Percentiles rank a stretch among this genome's conserved stretches.
phyloP scores from a whole-genome alignment of 2,797 vertebrate genomes.

The Psittacula derbiana region DNA sequence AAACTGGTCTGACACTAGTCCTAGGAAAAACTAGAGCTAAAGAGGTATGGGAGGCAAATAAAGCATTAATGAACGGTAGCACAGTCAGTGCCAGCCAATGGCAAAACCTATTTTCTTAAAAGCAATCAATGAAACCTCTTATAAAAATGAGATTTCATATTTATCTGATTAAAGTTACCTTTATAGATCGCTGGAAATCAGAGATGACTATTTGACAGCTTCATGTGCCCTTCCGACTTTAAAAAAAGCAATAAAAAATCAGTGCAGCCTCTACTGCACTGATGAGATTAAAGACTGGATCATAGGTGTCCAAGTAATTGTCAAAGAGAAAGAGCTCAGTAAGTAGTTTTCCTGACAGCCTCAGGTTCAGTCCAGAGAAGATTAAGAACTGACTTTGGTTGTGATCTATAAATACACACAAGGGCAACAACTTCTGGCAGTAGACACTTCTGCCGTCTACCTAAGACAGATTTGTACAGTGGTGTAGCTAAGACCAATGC shows the following conservation, averaged over 20 bases:
- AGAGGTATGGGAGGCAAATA: neutral
- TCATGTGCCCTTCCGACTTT: neutral
- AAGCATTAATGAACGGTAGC: conserved; percentile 1
- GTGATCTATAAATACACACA: conserved; percentile 1
- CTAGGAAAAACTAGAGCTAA: neutral
- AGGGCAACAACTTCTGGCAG: neutral
- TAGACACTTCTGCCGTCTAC: neutral
- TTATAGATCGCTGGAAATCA: neutral
- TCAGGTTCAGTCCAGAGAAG: neutral
- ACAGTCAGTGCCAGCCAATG: neutral
- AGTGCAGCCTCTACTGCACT: neutral
- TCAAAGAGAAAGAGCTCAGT: neutral
- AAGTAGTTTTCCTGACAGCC: neutral
- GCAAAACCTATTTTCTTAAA: conserved; percentile 49
- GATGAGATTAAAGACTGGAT: conserved; percentile 14
- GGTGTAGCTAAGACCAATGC: neutral
- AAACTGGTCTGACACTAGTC: neutral
- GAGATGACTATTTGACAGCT: conserved; percentile 1
- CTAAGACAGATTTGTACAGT: neutral
- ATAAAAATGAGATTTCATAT: conserved; percentile 45
- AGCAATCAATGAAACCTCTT: conserved; percentile 57
- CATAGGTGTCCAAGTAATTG: conserved; percentile 11
- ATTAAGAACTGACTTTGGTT: conserved; percentile 24
- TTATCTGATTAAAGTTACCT: conserved; percentile 33
- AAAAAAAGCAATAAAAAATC: neutral